Percentiles rank a stretch among this genome's conserved stretches.
Conservation (phyloP, 2,797 vertebrate genomes). For the Petrocephalus sullivani region DNA sequence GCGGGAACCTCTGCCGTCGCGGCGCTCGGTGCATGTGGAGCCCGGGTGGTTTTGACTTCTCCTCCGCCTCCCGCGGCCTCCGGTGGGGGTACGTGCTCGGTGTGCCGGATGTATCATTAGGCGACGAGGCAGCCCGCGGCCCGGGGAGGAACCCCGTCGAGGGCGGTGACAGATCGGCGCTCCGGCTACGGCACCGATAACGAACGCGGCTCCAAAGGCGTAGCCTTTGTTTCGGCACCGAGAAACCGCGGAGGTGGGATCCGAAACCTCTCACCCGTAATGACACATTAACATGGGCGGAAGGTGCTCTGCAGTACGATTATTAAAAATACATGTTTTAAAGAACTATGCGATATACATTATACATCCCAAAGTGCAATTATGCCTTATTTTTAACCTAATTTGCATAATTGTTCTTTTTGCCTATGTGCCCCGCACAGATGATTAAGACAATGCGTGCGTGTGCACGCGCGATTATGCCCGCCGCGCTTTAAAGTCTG, state of each 20-base stretch:
- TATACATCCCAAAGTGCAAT: not conserved
- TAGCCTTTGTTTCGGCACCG: not conserved
- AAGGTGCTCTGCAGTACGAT: not conserved
- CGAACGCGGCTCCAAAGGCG: not conserved
- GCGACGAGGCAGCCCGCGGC: not conserved
- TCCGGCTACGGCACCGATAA: not conserved
- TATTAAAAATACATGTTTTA: conserved; percentile 13
- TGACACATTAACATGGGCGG: not conserved
- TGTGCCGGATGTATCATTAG: not conserved
- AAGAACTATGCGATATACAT: conserved; percentile 7
- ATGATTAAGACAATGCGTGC: not conserved
- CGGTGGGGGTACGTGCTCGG: not conserved
- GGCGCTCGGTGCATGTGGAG: not conserved
- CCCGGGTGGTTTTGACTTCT: not conserved
- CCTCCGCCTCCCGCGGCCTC: not conserved
- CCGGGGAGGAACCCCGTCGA: not conserved
- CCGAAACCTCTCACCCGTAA: not conserved
- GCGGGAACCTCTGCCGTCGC: not conserved
- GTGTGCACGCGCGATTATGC: not conserved
- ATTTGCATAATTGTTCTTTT: conserved; percentile 3
- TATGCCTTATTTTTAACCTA: not conserved
- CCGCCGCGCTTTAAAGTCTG: not conserved
- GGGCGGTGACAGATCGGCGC: not conserved
- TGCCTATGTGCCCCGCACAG: not conserved
- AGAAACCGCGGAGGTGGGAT: not conserved